phyloP scores from a whole-genome alignment of 92 coral and sea anemone genomes.

The Epizoanthus scotinus region DNA sequence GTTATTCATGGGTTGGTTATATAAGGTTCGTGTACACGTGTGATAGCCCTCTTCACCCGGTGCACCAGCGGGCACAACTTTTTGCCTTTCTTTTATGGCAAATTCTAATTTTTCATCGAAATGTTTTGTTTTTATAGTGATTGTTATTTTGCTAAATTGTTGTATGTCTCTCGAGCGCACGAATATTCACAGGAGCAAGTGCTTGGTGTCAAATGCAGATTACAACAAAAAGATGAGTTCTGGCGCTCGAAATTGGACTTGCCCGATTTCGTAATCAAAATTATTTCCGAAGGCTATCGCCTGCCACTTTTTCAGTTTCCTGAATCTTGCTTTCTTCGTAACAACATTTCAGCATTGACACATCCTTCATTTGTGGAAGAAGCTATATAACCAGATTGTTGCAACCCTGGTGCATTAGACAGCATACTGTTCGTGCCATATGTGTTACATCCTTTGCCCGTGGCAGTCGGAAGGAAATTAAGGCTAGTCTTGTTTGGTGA shows the following conservation, averaged over 20 bases:
- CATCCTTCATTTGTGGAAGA: neutral
- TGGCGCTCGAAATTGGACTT: neutral
- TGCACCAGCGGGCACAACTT: constrained; percentile 1
- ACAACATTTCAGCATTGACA: neutral
- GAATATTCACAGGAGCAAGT: neutral
- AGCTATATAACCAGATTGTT: too few relatives aligned
- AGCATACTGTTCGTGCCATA: neutral
- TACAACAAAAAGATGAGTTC: neutral
- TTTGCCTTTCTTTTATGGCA: neutral
- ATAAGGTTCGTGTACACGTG: neutral
- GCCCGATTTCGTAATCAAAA: neutral
- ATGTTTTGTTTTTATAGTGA: too few relatives aligned
- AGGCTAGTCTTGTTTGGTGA: neutral
- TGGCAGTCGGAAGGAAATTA: constrained; percentile 31
- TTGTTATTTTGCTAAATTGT: too few relatives aligned
- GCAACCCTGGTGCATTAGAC: neutral
- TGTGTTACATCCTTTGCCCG: constrained; percentile 39
- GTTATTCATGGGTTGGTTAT: neutral
- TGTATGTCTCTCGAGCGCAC: neutral
- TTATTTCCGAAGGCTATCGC: neutral
- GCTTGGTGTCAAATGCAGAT: neutral
- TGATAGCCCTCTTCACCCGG: neutral
- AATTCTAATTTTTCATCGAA: constrained; percentile 1
- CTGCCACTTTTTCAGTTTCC: neutral
- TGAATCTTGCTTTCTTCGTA: neutral